These are phyloP conservation scores for Coreius guichenoti DNA, from an alignment of 2,797 vertebrate genomes.

Conservation along the genomic window DNA sequence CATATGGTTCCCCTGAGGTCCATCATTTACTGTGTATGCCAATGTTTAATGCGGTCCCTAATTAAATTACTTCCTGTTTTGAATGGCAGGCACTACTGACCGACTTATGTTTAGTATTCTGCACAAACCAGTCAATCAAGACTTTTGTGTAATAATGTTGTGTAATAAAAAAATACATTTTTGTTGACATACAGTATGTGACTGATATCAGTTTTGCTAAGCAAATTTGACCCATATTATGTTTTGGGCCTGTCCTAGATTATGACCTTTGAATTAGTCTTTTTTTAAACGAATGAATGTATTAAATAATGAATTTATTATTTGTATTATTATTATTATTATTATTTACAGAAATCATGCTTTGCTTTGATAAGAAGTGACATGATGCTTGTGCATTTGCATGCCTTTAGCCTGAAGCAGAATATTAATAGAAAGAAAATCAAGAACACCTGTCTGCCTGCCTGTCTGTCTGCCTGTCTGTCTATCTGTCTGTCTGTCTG, in stretches of 20 bases:
- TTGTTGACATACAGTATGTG: background rate
- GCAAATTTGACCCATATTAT: background rate
- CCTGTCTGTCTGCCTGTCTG: too few species aligned
- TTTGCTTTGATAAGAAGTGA: background rate
- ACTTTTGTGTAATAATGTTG: too few species aligned
- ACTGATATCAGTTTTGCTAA: background rate
- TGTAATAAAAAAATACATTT: too few species aligned
- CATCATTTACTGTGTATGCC: slow-evolving; percentile 48
- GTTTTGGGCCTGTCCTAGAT: background rate
- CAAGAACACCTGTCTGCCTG: background rate
- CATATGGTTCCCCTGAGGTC: slow-evolving; percentile 44
- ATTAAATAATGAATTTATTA: too few species aligned
- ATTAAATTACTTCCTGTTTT: slow-evolving; percentile 40
- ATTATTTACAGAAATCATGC: background rate
- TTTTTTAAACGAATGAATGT: too few species aligned
- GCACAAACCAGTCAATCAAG: too few species aligned
- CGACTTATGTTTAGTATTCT: slow-evolving; percentile 26
- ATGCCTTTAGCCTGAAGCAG: background rate
- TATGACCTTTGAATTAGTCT: background rate
- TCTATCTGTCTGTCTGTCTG: too few species aligned
- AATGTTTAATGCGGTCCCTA: slow-evolving; percentile 50
- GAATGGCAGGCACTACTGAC: slow-evolving; percentile 12
- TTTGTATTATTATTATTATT: too few species aligned
- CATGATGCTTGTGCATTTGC: background rate
- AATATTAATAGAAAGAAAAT: background rate